phyloP scores from a whole-genome alignment of 2,888 invertebrate species.

The Cremastobaeus sp. region DNA sequence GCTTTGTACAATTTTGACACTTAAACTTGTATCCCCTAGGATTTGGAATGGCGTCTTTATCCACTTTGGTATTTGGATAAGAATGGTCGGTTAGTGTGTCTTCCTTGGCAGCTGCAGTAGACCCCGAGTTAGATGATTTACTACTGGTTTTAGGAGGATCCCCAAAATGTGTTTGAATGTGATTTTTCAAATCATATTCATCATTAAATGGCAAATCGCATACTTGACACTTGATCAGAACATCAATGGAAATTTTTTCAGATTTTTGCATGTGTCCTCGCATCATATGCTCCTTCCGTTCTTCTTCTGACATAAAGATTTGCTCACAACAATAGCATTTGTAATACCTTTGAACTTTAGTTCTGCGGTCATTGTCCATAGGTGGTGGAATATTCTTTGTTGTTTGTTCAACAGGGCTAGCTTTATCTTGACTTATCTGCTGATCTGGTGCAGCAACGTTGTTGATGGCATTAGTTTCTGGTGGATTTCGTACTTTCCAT shows the following conservation, averaged over 20 bases:
- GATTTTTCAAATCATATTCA: conserved; percentile 64
- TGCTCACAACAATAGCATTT: conserved; percentile 58
- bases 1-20: conserved; percentile 23
- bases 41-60: background rate
- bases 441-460: background rate
- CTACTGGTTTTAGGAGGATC: conserved; percentile 14
- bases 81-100: conserved; percentile 42
- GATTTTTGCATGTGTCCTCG: conserved; percentile 37
- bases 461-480: background rate
- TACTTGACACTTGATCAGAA: conserved; percentile 67
- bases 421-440: background rate
- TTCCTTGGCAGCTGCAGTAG: no score
- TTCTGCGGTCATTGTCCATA: no score
- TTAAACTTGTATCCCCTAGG: conserved; percentile 7
- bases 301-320: conserved; percentile 49
- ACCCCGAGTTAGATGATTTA: no score
- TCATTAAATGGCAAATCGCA: conserved; percentile 65
- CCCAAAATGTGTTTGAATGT: conserved; percentile 67
- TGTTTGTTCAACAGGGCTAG: no score
- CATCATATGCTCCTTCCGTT: conserved; percentile 44
- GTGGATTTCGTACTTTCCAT: conserved; percentile 25
- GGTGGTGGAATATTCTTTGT: no score
- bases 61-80: conserved; percentile 8
- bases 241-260: conserved; percentile 44
- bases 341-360: conserved; percentile 53